A percentile compares a stretch with the other conserved stretches of the same genome.
Evolutionary conservation across 2,888 invertebrate species (phyloP).

Genomic region (Ophioninae sp.): DNA sequence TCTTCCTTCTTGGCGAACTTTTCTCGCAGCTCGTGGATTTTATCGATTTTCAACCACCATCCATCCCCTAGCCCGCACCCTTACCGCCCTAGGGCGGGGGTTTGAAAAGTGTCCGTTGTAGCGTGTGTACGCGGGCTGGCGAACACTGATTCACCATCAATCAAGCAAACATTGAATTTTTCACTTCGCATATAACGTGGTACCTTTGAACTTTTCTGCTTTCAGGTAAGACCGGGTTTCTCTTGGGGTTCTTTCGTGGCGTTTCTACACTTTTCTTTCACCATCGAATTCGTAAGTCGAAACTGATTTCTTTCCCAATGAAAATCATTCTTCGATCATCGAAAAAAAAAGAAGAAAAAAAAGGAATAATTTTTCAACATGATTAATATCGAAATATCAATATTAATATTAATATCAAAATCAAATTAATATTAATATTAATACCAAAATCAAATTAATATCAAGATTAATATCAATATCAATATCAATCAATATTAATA

Average conservation of each 20-base stretch:
- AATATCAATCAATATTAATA: too few species aligned
- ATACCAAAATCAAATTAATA: too few species aligned
- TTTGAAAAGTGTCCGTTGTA: constrained; percentile 24
- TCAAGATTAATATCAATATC: too few species aligned
- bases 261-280: neutral
- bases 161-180: constrained; percentile 32
- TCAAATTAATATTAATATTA: too few species aligned
- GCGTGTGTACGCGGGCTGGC: neutral
- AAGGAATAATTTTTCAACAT: neutral
- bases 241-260: neutral
- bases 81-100: neutral
- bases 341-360: too few species aligned
- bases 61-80: neutral
- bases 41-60: constrained; percentile 26
- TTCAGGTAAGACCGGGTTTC: constrained; percentile 54
- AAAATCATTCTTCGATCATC: neutral
- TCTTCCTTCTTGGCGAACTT: constrained; percentile 52
- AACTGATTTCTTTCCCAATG: neutral
- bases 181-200: constrained; percentile 22
- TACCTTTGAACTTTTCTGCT: constrained; percentile 45
- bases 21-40: constrained; percentile 28
- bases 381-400: too few species aligned
- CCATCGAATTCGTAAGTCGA: constrained; percentile 1
- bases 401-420: too few species aligned
- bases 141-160: constrained; percentile 36